A percentile compares a stretch with the other conserved stretches of the same genome.
Conservation (phyloP, 1,140 invertebrate species). For the Sycobia sp. region DNA sequence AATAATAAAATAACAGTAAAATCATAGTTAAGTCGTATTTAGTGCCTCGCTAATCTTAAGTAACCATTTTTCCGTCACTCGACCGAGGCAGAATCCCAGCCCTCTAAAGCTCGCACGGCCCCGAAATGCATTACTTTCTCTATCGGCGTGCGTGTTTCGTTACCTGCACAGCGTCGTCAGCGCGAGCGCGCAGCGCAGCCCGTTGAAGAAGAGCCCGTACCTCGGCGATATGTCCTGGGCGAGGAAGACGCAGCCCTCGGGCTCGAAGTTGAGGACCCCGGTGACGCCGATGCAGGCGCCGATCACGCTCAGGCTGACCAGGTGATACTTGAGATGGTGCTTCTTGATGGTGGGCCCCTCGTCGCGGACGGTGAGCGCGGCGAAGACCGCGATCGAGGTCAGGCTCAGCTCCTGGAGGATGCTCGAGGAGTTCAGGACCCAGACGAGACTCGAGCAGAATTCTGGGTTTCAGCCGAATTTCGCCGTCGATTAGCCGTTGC, state of each 20-base stretch:
- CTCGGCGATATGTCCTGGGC: slow-evolving; percentile 59
- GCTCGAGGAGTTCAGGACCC: slow-evolving; percentile 61
- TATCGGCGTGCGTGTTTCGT: neutral
- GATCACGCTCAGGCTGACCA: slow-evolving; percentile 62
- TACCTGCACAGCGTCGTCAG: slow-evolving; percentile 44
- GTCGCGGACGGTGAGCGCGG: slow-evolving; percentile 57
- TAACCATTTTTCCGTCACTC: too few species aligned
- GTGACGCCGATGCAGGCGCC: slow-evolving; percentile 61
- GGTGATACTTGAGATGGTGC: slow-evolving; percentile 65
- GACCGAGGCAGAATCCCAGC: neutral
- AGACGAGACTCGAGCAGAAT: slow-evolving; percentile 61
- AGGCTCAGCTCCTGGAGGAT: slow-evolving; percentile 65
- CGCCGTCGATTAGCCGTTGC: too few species aligned
- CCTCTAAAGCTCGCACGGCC: neutral
- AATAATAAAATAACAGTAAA: too few species aligned
- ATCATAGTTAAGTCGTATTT: too few species aligned
- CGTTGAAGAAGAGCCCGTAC: slow-evolving; percentile 62
- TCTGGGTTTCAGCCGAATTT: too few species aligned
- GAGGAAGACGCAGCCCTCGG: slow-evolving; percentile 58
- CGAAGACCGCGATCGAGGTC: slow-evolving; percentile 62
- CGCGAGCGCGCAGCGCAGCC: slow-evolving; percentile 55
- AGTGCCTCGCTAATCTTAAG: too few species aligned
- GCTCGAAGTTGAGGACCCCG: slow-evolving; percentile 55
- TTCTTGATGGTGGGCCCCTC: slow-evolving; percentile 54
- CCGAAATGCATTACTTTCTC: too few species aligned